Conservation (phyloP, 2,888 invertebrate genomes). For the Hemicrepidius hirtus region DNA sequence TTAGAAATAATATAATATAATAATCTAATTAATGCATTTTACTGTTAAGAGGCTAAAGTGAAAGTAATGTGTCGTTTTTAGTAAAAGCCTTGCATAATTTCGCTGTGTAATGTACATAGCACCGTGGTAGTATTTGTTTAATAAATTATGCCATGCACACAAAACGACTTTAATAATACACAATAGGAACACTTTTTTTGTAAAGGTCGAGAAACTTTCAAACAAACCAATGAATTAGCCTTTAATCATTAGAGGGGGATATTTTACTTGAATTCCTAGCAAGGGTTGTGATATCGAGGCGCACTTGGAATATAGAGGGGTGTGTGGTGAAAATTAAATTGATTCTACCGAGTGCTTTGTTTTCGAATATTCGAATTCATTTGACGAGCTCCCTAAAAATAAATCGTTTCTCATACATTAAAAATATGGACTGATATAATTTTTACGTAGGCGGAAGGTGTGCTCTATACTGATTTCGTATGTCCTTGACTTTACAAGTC, state of each 20-base stretch:
- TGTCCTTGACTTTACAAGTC: conserved; percentile 20
- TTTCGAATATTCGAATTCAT: not conserved
- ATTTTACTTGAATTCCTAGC: not conserved
- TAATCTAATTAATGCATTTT: conserved; percentile 7
- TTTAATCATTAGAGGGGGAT: not conserved
- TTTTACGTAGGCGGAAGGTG: conserved; percentile 17
- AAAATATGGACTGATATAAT: conserved; percentile 27
- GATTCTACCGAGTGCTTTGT: conserved; percentile 4
- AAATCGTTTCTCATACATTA: conserved; percentile 5
- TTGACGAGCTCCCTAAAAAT: not conserved
- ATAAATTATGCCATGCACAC: conserved; percentile 5
- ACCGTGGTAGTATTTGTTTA: conserved; percentile 3
- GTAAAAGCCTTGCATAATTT: conserved; percentile 29
- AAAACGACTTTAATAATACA: not conserved
- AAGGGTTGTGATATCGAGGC: conserved; percentile 5
- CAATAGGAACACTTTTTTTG: not conserved
- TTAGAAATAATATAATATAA: too few relatives aligned
- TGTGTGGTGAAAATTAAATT: conserved; percentile 15
- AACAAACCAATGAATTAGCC: not conserved
- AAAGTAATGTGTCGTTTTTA: conserved; percentile 10
- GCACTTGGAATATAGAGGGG: not conserved
- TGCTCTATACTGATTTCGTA: not conserved
- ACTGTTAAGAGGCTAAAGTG: conserved; percentile 2
- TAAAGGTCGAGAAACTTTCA: not conserved
- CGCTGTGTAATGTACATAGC: not conserved